Evolutionary conservation across 2,888 invertebrate species (phyloP), one percentile per base, ranked within the genome.

Genomic region (Fabriciana adippe): DNA sequence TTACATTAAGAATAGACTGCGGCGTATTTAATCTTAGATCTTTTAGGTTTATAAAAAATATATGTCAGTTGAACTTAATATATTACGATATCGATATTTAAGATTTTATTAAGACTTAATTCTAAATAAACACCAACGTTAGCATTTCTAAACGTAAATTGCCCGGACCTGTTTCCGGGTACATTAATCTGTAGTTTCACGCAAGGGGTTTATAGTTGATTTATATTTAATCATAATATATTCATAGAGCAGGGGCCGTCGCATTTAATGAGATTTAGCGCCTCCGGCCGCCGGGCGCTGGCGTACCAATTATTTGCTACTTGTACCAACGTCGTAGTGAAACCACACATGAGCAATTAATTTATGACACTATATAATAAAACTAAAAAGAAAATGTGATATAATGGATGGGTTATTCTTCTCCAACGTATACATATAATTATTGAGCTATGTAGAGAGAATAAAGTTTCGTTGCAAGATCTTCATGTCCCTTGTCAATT

Each of bases 141-240:
- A 4, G 18, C 13, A 11, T 51, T 51, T 41, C 35, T 11, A 41
- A n/a, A 18, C 51, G 18, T 51, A 51, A 51, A 18, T 47, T 3
- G 21, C 13, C 15, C 45, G 41, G 21, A 57, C 45, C 14, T 18
- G 57, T 47, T 15, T 45, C 47, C 47, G 6, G 6, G 15, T 8
- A 15, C 21, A 21, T 57, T 57, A 47, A 57, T 47, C 57, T 57
- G 45, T 21, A 54, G 59, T 54, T 15, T 15, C 47, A 3, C 18
- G 53, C 31, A 45, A 47, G 18, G 51, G 47, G 53, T 41, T 53
- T 45, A 65, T 64, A 56, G 53, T 18, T 54, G 65, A 60, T 66
- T 60, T 54, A 66, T 35, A 60, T 66, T 48, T 48, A 59, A 66
- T 60, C 65, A 66, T 66, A 59, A 66, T 59, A 48, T 60, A 66